phyloP scores from a whole-genome alignment of 2,113 vertebrate genomes.

The Vidua chalybeata region DNA sequence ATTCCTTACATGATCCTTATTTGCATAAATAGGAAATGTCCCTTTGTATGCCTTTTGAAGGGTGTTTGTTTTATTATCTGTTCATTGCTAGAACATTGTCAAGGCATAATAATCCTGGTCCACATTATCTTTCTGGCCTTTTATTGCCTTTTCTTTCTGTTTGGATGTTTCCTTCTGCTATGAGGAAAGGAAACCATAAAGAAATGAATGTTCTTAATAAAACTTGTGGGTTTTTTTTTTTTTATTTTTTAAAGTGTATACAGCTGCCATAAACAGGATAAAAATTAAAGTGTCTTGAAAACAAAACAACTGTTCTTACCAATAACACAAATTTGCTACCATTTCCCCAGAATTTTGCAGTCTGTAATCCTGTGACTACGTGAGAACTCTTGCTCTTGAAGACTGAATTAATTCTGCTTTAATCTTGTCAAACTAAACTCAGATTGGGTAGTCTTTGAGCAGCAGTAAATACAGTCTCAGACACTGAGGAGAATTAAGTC shows the following conservation, averaged over 20 bases:
- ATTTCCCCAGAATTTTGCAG: background rate
- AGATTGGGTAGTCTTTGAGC: background rate
- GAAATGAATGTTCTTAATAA: background rate
- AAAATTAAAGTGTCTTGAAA: background rate
- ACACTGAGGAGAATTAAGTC: background rate
- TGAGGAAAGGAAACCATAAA: background rate
- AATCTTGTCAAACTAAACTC: background rate
- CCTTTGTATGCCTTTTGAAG: background rate
- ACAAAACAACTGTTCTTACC: background rate
- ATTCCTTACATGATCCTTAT: slow-evolving; percentile 1
- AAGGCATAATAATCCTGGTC: background rate
- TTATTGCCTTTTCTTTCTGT: background rate
- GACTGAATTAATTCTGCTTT: background rate
- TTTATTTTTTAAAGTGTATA: background rate
- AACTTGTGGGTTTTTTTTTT: background rate
- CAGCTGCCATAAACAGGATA: background rate
- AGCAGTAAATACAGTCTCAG: background rate
- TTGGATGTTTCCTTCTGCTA: background rate
- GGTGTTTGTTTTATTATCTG: background rate
- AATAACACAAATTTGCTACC: background rate
- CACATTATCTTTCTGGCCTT: background rate
- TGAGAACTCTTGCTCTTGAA: background rate
- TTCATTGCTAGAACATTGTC: background rate
- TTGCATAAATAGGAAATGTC: slow-evolving; percentile 17
- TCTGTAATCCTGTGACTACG: background rate